These are phyloP conservation scores for Microcebus jonahi DNA, from an alignment of 2,113 vertebrate species.

Conservation along the genomic window DNA sequence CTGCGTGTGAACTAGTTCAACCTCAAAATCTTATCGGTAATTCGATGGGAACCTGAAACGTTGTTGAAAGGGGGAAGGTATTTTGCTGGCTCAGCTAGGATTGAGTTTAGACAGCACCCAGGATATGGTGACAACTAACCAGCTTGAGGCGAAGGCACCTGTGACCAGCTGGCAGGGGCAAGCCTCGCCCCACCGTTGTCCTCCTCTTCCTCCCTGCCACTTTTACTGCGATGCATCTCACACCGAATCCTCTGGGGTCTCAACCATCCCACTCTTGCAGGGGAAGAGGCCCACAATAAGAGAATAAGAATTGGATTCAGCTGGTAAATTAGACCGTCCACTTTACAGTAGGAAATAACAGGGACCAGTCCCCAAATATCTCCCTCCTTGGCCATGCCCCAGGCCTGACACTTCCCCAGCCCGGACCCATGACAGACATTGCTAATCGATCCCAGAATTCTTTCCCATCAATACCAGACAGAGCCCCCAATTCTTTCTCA, in stretches of 20 bases:
- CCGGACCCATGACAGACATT: neutral
- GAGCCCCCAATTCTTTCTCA: neutral
- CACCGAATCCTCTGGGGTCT: neutral
- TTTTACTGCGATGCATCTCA: neutral
- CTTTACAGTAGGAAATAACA: neutral
- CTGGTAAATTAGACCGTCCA: neutral
- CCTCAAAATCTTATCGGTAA: conserved; percentile 24
- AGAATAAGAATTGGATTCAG: neutral
- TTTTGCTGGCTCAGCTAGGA: conserved; percentile 63
- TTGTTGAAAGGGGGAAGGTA: conserved; percentile 49
- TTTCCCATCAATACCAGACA: neutral
- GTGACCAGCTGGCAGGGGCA: neutral
- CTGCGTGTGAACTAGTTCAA: conserved; percentile 26
- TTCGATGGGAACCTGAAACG: conserved; percentile 49
- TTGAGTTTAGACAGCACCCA: conserved; percentile 23
- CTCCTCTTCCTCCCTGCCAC: neutral
- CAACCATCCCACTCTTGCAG: neutral
- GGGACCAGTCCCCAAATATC: neutral
- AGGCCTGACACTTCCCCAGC: neutral
- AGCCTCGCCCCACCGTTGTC: fast-evolving
- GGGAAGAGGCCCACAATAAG: neutral
- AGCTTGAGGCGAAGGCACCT: neutral
- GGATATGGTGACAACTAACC: neutral
- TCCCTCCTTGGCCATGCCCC: neutral
- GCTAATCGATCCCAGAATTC: neutral